Base-by-base conservation (phyloP, 1,140 invertebrate species). In the Brachionus rubens region DNA sequence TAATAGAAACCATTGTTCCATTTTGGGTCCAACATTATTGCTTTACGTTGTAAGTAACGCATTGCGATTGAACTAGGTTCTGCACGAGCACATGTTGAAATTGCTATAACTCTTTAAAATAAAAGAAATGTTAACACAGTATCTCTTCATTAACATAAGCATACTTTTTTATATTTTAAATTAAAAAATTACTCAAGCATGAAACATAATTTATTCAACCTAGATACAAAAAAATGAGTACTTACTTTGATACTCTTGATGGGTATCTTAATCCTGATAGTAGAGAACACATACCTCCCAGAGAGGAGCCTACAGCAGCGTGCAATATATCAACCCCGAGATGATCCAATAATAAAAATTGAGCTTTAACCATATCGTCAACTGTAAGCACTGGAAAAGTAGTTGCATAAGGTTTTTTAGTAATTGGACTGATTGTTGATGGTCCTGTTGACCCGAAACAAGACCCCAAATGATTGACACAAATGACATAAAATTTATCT, bases 1-100 rank as follows among this genome's bases (percentile, higher is more conserved):
- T 85, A 85, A 77, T 85, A 85, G 50, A 83, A 78, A n/a, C 84
- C 84, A 54, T 83, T 82, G 78, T 84, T 82, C 84, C 83, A 85
- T 77, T 83, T 80, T 1, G 82, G 82, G 70, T 85, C 84, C 9
- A 78, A 78, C 83, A 85, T 85, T 41, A 85, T 85, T 28, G 80
- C 79, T 76, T 83, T 82, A 9, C 84, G 78, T 79, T 85, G 83
- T 21, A 85, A 78, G 77, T 85, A 84, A 6, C 83, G 75, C 79
- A 84, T 79, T 12, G 83, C 83, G 52, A 85, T 85, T 50, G 82
- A 83, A 0, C 83, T 81, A 0, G 84, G 83, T 56, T 85, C 82
- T 14, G 82, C 83, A 62, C 79, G 78, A 3, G 80, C 81, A 79
- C 82, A 83, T 7, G 82, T 79, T 6, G 83, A 85, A 36, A 85